phyloP scores from a whole-genome alignment of 2,113 vertebrate genomes.

The Cyprinus carpio region DNA sequence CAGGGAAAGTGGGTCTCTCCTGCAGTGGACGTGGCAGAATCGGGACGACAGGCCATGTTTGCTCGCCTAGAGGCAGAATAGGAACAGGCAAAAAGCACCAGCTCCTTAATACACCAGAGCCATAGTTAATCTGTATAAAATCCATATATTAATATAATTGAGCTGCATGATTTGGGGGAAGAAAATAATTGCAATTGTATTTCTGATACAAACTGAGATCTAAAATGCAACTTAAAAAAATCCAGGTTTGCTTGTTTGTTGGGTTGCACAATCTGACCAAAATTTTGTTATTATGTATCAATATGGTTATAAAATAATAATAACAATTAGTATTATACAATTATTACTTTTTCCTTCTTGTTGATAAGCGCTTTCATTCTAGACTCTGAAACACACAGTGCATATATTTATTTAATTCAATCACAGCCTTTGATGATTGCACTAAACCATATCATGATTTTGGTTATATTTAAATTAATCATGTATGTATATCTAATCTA shows the following conservation, averaged over 20 bases:
- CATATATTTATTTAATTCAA: too few species aligned
- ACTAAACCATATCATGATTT: too few species aligned
- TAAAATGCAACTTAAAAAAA: too few species aligned
- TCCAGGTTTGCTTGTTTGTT: background rate
- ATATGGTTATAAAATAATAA: background rate
- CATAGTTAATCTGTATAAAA: slow-evolving; percentile 34
- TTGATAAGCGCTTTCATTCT: too few species aligned
- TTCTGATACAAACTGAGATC: too few species aligned
- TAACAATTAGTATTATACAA: too few species aligned
- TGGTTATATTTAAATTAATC: background rate
- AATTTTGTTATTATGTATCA: background rate
- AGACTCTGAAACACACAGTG: too few species aligned
- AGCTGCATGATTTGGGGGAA: background rate
- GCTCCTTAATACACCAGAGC: slow-evolving; percentile 43
- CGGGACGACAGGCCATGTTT: slow-evolving; percentile 60
- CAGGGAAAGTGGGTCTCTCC: slow-evolving; percentile 68
- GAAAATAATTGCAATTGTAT: too few species aligned
- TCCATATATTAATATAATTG: background rate
- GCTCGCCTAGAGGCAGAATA: slow-evolving; percentile 52
- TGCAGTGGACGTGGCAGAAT: slow-evolving; percentile 59
- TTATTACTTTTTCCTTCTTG: too few species aligned
- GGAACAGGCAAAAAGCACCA: slow-evolving; percentile 47
- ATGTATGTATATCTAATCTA: background rate
- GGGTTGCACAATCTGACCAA: too few species aligned
- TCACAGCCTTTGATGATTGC: too few species aligned